phyloP scores from a whole-genome alignment of 2,888 invertebrate genomes.

The Epistrophe grossulariae region DNA sequence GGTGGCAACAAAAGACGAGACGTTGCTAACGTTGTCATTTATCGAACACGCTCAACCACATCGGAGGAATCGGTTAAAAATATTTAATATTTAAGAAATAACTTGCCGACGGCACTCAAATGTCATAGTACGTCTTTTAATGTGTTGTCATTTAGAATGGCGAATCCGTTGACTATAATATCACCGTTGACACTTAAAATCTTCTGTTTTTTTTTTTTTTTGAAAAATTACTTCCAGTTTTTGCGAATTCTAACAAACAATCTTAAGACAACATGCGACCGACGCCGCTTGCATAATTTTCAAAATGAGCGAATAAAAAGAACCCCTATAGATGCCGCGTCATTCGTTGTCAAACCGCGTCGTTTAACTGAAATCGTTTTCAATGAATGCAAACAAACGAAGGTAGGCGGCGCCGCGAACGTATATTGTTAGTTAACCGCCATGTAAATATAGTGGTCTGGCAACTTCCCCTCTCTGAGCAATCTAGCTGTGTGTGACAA shows the following conservation, averaged over 20 bases:
- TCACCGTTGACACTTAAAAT: slow-evolving; percentile 53
- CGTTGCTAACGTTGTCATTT: slow-evolving; percentile 78
- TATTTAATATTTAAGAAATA: slow-evolving; percentile 15
- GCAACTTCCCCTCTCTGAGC: slow-evolving; percentile 67
- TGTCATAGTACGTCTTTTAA: slow-evolving; percentile 56
- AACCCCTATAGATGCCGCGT: slow-evolving; percentile 76
- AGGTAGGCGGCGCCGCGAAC: slow-evolving; percentile 72
- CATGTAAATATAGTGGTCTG: slow-evolving; percentile 57
- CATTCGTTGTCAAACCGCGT: slow-evolving; percentile 79
- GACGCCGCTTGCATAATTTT: slow-evolving; percentile 49
- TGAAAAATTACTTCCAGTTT: slow-evolving; percentile 11
- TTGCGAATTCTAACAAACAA: slow-evolving; percentile 36
- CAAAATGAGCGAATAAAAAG: slow-evolving; percentile 53
- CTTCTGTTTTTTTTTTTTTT: slow-evolving; percentile 13
- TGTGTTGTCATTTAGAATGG: not conserved
- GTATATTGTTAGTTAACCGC: slow-evolving; percentile 57
- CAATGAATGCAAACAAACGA: slow-evolving; percentile 73
- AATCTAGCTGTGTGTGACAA: slow-evolving; percentile 52
- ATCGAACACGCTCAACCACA: slow-evolving; percentile 62
- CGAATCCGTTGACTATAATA: slow-evolving; percentile 1
- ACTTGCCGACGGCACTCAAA: slow-evolving; percentile 75
- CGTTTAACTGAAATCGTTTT: slow-evolving; percentile 79
- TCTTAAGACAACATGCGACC: slow-evolving; percentile 40
- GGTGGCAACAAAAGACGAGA: slow-evolving; percentile 73
- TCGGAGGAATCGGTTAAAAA: slow-evolving; percentile 59